Evolutionary conservation across 2,113 vertebrate genomes (phyloP).

Genomic region (Amblyopsis rosae): DNA sequence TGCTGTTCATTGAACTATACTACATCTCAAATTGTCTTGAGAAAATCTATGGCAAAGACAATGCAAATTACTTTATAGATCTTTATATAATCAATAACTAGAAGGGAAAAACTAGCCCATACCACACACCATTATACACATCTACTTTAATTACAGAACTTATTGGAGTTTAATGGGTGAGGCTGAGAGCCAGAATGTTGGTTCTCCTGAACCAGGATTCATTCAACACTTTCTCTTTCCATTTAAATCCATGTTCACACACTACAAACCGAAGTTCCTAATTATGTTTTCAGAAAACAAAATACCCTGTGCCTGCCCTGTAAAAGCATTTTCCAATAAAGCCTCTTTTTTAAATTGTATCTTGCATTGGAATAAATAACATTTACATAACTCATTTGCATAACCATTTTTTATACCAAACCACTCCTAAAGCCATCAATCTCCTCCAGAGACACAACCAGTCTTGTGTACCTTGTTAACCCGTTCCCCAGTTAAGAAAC

Average conservation of each 20-base stretch:
- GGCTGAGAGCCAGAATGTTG: background rate
- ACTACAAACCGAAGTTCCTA: too few species aligned
- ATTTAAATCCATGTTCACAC: too few species aligned
- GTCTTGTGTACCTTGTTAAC: too few species aligned
- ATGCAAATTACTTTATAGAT: conserved; percentile 19
- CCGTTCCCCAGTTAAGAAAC: too few species aligned
- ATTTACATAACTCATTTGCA: background rate
- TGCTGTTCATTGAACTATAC: too few species aligned
- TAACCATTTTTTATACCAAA: conserved; percentile 10
- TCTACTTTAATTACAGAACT: conserved; percentile 26
- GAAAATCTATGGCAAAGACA: conserved; percentile 13
- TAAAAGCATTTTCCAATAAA: too few species aligned
- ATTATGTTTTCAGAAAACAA: too few species aligned
- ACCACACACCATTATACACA: conserved; percentile 10
- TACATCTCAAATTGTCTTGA: background rate
- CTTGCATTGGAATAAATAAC: background rate
- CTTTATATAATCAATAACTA: conserved; percentile 4
- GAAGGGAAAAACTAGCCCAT: background rate
- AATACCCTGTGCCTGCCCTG: too few species aligned
- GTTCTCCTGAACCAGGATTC: background rate
- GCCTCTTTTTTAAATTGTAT: too few species aligned
- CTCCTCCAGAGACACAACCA: too few species aligned
- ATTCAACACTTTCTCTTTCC: too few species aligned
- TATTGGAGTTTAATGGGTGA: conserved; percentile 15
- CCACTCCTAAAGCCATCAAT: background rate